Conservation (phyloP, 2,888 invertebrate genomes). For the Lasioglossum calceatum region DNA sequence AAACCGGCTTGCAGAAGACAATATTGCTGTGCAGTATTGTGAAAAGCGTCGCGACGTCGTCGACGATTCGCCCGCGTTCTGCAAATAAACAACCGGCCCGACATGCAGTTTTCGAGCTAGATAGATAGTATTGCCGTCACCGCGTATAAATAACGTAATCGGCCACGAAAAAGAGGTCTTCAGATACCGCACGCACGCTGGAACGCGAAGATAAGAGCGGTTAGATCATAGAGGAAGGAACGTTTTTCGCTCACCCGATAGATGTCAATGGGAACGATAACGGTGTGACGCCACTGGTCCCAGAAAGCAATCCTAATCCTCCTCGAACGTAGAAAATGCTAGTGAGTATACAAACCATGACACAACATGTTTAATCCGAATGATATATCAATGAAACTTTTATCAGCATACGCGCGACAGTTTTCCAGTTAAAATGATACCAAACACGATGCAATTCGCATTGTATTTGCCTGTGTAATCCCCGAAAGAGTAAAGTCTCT, state of each 20-base stretch:
- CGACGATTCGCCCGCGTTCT: constrained; percentile 34
- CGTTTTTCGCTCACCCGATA: neutral
- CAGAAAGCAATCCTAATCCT: neutral
- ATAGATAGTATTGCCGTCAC: constrained; percentile 59
- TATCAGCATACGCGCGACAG: neutral
- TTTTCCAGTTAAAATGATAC: neutral
- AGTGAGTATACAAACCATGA: neutral
- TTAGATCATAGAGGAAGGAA: neutral
- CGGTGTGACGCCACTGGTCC: neutral
- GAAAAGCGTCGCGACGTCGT: constrained; percentile 14
- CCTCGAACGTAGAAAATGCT: neutral
- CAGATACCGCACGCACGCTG: neutral
- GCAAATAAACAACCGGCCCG: constrained; percentile 45
- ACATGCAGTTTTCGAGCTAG: constrained; percentile 63
- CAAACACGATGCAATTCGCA: neutral
- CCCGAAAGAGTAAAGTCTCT: neutral
- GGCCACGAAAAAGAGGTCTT: constrained; percentile 16
- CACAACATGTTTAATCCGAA: neutral
- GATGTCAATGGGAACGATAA: neutral
- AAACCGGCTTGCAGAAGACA: constrained; percentile 14
- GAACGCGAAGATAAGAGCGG: neutral
- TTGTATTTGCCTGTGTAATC: neutral
- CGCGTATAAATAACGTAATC: constrained; percentile 52
- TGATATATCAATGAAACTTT: neutral
- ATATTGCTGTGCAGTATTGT: neutral